These are phyloP conservation scores for Malurus elegans DNA, from an alignment of 2,113 vertebrate species.

Conservation along the genomic window DNA sequence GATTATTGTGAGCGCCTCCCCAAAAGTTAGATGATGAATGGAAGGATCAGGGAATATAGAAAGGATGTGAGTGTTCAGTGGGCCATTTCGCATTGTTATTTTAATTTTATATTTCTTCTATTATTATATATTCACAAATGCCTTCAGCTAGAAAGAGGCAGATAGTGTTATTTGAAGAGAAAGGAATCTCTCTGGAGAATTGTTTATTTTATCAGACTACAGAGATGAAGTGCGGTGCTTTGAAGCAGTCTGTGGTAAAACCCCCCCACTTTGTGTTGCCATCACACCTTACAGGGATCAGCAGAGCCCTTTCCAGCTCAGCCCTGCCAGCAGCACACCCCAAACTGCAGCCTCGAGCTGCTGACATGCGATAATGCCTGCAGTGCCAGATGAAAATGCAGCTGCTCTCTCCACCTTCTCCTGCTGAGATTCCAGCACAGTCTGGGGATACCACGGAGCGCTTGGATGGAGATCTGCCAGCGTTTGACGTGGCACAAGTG, in stretches of 20 bases:
- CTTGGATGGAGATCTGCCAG: neutral
- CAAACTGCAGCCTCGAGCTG: neutral
- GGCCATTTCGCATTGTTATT: neutral
- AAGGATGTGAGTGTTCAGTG: neutral
- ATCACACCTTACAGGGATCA: neutral
- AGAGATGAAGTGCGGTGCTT: neutral
- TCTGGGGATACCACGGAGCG: neutral
- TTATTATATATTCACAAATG: neutral
- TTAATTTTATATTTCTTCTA: neutral
- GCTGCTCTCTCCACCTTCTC: neutral
- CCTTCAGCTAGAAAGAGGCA: neutral
- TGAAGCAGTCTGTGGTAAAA: neutral
- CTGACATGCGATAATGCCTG: accelerated
- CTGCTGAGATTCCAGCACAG: neutral
- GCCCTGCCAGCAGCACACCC: neutral
- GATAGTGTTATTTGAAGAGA: neutral
- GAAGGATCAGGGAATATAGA: neutral
- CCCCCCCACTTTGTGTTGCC: neutral
- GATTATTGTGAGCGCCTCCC: neutral
- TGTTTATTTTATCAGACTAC: neutral
- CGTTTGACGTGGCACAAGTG: neutral
- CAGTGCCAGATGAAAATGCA: neutral
- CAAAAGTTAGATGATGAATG: neutral
- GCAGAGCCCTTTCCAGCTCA: neutral
- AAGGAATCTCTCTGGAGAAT: neutral